These are phyloP conservation scores for Leptobrachium leishanense DNA, from an alignment of 2,113 vertebrate species.

Conservation along the genomic window DNA sequence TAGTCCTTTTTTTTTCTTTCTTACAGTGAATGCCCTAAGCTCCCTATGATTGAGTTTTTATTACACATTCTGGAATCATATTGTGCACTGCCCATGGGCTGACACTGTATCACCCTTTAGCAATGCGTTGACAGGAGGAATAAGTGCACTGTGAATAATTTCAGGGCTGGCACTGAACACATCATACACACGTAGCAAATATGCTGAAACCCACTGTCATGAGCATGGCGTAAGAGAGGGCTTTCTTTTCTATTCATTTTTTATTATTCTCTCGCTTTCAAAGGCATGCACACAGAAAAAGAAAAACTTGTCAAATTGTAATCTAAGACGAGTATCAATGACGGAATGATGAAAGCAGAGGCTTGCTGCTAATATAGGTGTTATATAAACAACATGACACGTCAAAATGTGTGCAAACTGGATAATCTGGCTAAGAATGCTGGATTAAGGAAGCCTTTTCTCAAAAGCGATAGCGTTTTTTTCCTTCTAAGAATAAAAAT, in stretches of 20 bases:
- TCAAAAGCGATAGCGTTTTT: not conserved
- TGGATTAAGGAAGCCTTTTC: constrained; percentile 66
- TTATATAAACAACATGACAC: constrained; percentile 71
- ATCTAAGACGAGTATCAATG: constrained; percentile 57
- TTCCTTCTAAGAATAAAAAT: not conserved
- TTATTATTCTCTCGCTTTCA: constrained; percentile 33
- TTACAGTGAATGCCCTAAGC: not conserved
- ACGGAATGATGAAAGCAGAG: constrained; percentile 62
- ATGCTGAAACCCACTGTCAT: constrained; percentile 4
- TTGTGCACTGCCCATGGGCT: accelerated
- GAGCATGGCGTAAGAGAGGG: not conserved
- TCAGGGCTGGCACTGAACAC: not conserved
- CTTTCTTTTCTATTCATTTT: not conserved
- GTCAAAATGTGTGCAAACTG: constrained; percentile 61
- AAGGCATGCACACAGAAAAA: constrained; percentile 56
- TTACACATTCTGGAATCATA: constrained; percentile 10
- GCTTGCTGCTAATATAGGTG: constrained; percentile 73
- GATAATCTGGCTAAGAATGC: constrained; percentile 73
- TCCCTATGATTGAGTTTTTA: constrained; percentile 13
- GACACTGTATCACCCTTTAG: constrained; percentile 37
- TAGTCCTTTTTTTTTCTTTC: too few relatives aligned
- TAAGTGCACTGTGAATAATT: constrained; percentile 31
- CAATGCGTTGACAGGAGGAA: constrained; percentile 48
- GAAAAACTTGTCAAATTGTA: constrained; percentile 60
- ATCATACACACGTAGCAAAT: constrained; percentile 14